A percentile compares a stretch with the other conserved stretches of the same genome.
phyloP scores from a whole-genome alignment of 1,140 invertebrate species.

The Zeugodacus cucurbitae region DNA sequence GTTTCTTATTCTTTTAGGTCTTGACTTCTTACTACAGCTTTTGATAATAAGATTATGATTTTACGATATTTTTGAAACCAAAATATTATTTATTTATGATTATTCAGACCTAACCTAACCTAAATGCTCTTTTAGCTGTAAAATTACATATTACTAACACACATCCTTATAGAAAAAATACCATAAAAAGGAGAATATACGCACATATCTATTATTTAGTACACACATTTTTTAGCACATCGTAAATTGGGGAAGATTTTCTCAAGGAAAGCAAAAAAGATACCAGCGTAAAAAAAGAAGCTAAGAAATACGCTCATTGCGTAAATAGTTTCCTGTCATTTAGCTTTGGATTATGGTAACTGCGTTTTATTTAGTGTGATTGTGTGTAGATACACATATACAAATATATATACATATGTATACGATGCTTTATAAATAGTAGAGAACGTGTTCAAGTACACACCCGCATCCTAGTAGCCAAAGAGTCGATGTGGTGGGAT shows the following conservation, averaged over 20 bases:
- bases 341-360: conserved; percentile 29
- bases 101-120: too few species aligned
- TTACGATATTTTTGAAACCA: too few species aligned
- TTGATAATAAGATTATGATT: too few species aligned
- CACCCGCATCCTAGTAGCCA: neutral
- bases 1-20: too few species aligned
- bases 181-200: too few species aligned
- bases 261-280: neutral
- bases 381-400: neutral
- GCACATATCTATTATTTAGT: neutral
- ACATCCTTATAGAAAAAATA: too few species aligned
- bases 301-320: neutral
- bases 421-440: neutral
- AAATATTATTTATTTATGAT: too few species aligned
- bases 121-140: too few species aligned
- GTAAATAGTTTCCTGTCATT: conserved; percentile 35
- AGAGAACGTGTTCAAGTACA: neutral
- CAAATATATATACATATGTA: neutral
- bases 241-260: neutral
- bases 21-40: too few species aligned
- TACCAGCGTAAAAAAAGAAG: neutral
- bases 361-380: neutral
- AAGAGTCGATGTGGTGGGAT: neutral
- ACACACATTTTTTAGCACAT: neutral
- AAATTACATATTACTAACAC: too few species aligned